Evolutionary conservation across 1,140 invertebrate genomes (phyloP).

Genomic region (Drosophila mojavensis): DNA sequence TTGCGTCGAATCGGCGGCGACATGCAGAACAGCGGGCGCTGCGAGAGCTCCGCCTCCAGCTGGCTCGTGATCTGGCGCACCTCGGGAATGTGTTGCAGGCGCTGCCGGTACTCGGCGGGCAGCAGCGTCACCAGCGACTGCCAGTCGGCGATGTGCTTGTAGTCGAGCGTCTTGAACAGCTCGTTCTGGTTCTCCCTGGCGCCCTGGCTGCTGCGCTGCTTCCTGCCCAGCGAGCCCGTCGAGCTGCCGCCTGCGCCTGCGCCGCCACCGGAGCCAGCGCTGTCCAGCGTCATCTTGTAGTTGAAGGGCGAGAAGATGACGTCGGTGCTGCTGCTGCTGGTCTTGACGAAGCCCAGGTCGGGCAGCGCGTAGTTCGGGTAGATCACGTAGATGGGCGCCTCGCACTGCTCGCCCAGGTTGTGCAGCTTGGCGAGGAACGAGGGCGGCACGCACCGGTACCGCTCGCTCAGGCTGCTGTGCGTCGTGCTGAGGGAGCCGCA

Average conservation of each 20-base stretch:
- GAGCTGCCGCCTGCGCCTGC: constrained; percentile 19
- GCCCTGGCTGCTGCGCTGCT: constrained; percentile 89
- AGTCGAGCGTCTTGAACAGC: constrained; percentile 90
- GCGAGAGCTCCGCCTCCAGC: constrained; percentile 85
- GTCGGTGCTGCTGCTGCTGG: constrained; percentile 85
- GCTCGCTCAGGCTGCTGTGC: constrained; percentile 74
- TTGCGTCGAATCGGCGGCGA: constrained; percentile 86
- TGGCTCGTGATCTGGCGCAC: constrained; percentile 77
- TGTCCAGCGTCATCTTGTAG: constrained; percentile 81
- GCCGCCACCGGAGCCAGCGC: constrained; percentile 13
- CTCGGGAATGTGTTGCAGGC: constrained; percentile 90
- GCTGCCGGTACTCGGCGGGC: constrained; percentile 90
- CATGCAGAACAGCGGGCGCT: constrained; percentile 88
- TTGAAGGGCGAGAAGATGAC: constrained; percentile 86
- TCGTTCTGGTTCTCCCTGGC: constrained; percentile 88
- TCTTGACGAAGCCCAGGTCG: constrained; percentile 92
- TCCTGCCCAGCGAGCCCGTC: constrained; percentile 51
- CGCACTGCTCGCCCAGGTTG: constrained; percentile 86
- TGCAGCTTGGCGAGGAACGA: constrained; percentile 88
- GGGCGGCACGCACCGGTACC: constrained; percentile 86
- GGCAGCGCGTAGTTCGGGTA: constrained; percentile 96
- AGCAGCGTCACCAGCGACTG: constrained; percentile 94
- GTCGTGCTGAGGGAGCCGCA: constrained; percentile 77
- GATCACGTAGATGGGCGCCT: constrained; percentile 93
- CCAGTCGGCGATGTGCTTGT: constrained; percentile 95